phyloP scores from a whole-genome alignment of 92 coral and sea anemone species.

The Muricea muricata region DNA sequence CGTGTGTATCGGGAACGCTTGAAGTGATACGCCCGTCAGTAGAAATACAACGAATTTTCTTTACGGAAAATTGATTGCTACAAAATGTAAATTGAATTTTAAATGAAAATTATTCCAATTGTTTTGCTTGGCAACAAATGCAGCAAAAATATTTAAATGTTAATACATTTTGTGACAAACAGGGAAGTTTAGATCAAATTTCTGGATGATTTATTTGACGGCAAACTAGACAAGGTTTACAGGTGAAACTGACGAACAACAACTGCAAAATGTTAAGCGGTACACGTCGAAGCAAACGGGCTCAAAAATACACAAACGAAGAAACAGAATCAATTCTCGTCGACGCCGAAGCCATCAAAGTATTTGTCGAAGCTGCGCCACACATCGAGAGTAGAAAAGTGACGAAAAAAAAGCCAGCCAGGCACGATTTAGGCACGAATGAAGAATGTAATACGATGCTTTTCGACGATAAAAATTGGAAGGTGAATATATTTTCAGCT shows the following conservation, averaged over 20 bases:
- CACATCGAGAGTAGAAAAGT: neutral
- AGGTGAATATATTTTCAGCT: neutral
- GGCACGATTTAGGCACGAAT: neutral
- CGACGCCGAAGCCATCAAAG: neutral
- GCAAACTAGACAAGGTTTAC: no score
- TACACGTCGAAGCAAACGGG: neutral
- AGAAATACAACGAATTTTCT: no score
- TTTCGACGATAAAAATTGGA: neutral
- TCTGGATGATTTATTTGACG: no score
- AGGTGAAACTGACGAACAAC: no score
- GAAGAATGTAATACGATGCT: neutral
- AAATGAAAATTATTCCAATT: neutral
- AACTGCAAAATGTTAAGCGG: neutral
- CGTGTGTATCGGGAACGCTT: no score
- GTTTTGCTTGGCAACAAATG: neutral
- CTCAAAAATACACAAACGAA: neutral
- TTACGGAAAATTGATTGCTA: no score
- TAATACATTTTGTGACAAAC: neutral
- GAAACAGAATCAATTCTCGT: slow-evolving; percentile 20
- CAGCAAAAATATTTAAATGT: neutral
- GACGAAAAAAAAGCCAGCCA: neutral
- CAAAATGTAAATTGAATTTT: no score
- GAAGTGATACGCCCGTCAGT: no score
- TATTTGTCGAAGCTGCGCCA: neutral
- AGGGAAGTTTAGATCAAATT: no score